These are phyloP conservation scores for Chromis chromis DNA, from an alignment of 2,797 vertebrate genomes.

Conservation along the genomic window DNA sequence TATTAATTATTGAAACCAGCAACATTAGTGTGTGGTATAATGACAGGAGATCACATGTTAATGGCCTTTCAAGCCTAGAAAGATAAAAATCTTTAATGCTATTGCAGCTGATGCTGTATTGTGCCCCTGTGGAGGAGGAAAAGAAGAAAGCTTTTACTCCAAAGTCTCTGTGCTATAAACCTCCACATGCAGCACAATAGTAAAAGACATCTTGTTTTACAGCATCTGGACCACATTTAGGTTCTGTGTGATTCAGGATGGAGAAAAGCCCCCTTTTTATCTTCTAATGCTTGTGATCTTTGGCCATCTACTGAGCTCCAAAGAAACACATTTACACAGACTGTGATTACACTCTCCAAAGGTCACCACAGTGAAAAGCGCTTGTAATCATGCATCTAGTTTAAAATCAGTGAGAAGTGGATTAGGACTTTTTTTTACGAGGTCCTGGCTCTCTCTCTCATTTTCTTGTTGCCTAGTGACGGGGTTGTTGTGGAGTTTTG, in stretches of 20 bases:
- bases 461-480: conserved; percentile 61
- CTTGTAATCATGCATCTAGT: conserved; percentile 52
- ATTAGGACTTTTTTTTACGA: conserved; percentile 46
- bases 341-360: conserved; percentile 56
- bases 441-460: conserved; percentile 19
- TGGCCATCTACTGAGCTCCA: conserved; percentile 29
- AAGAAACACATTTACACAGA: conserved; percentile 49
- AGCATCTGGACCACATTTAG: not conserved
- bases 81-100: conserved; percentile 12
- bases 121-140: not conserved
- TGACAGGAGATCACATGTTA: conserved; percentile 5
- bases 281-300: conserved; percentile 19
- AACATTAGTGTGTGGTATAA: not conserved
- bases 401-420: conserved; percentile 55
- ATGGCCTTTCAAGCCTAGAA: not conserved
- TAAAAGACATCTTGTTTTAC: not conserved
- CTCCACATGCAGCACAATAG: not conserved
- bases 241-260: not conserved
- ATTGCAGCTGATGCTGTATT: too few relatives aligned
- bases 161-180: not conserved
- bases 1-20: not conserved
- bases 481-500: conserved; percentile 23
- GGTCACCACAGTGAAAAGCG: conserved; percentile 52
- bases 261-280: conserved; percentile 4
- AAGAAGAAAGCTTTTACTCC: not conserved